A percentile compares a stretch with the other conserved stretches of the same genome.
phyloP scores from a whole-genome alignment of 2,797 vertebrate species.

The Tarsius wallacei region DNA sequence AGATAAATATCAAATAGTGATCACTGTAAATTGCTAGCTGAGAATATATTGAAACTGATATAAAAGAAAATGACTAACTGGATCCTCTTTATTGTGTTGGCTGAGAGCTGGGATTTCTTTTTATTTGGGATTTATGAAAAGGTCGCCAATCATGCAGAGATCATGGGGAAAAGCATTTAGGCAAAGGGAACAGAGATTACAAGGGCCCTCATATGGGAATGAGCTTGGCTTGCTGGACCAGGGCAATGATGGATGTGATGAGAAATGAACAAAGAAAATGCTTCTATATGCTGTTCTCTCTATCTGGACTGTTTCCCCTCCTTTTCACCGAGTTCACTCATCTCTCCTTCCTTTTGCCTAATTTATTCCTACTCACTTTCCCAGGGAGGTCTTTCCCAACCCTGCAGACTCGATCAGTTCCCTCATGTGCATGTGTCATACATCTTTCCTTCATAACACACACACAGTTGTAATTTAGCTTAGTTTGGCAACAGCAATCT shows the following conservation, averaged over 20 bases:
- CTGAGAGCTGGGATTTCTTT: background rate
- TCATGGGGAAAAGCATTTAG: background rate
- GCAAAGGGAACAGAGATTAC: background rate
- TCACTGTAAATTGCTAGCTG: background rate
- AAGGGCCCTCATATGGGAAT: background rate
- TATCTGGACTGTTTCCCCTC: background rate
- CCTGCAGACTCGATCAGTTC: background rate
- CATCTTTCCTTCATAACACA: background rate
- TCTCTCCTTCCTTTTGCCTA: background rate
- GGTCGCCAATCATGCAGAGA: background rate
- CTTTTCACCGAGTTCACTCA: background rate
- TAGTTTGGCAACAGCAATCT: constrained; percentile 30
- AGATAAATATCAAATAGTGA: background rate
- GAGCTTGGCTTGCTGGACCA: background rate
- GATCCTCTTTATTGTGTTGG: background rate
- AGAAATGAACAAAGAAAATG: constrained; percentile 19
- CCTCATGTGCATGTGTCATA: background rate
- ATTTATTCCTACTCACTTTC: background rate
- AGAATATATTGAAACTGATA: constrained; percentile 36
- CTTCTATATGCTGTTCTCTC: background rate
- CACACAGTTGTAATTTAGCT: constrained; percentile 19
- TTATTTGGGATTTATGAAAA: background rate
- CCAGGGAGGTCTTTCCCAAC: background rate
- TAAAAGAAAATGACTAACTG: constrained; percentile 25
- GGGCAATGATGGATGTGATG: background rate